A percentile compares a stretch with the other conserved stretches of the same genome.
These are phyloP conservation scores for Decapterus maruadsi DNA, from an alignment of 2,797 vertebrate genomes.

Conservation along the genomic window DNA sequence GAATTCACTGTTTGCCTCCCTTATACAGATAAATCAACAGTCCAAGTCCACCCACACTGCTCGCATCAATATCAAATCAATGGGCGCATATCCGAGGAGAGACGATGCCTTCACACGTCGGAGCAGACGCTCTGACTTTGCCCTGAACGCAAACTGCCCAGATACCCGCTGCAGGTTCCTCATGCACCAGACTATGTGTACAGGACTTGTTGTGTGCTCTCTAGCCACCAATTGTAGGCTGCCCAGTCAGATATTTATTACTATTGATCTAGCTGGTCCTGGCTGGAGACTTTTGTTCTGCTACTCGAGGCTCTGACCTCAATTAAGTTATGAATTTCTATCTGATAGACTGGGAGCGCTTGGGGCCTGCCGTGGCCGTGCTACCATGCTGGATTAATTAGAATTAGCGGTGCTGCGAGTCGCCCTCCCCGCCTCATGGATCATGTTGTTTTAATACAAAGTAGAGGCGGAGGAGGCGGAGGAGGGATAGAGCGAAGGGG, in stretches of 20 bases:
- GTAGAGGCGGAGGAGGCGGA: constrained; percentile 78
- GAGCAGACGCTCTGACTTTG: neutral
- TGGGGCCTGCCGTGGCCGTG: constrained; percentile 86
- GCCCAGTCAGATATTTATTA: constrained; percentile 98
- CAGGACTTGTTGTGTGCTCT: constrained; percentile 70
- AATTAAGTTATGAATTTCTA: constrained; percentile 99
- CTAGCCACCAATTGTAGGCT: constrained; percentile 69
- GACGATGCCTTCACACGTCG: constrained; percentile 32
- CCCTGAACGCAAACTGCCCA: neutral
- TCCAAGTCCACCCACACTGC: constrained; percentile 10
- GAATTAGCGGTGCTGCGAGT: constrained; percentile 94
- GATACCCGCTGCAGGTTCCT: constrained; percentile 29
- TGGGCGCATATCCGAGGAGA: constrained; percentile 41
- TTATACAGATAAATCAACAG: constrained; percentile 27
- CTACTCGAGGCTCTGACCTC: constrained; percentile 97
- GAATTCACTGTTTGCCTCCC: constrained; percentile 35
- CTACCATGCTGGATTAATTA: constrained; percentile 96
- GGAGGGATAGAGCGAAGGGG: constrained; percentile 61
- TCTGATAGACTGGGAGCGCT: constrained; percentile 97
- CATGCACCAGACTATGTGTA: constrained; percentile 52
- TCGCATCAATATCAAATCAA: constrained; percentile 58
- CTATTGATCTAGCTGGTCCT: constrained; percentile 98
- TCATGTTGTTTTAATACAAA: constrained; percentile 98
- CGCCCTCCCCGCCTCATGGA: constrained; percentile 91
- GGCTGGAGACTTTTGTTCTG: constrained; percentile 98